A percentile compares a stretch with the other conserved stretches of the same genome.
phyloP scores from a whole-genome alignment of 1,140 invertebrate genomes.

The Argopecten irradians region DNA sequence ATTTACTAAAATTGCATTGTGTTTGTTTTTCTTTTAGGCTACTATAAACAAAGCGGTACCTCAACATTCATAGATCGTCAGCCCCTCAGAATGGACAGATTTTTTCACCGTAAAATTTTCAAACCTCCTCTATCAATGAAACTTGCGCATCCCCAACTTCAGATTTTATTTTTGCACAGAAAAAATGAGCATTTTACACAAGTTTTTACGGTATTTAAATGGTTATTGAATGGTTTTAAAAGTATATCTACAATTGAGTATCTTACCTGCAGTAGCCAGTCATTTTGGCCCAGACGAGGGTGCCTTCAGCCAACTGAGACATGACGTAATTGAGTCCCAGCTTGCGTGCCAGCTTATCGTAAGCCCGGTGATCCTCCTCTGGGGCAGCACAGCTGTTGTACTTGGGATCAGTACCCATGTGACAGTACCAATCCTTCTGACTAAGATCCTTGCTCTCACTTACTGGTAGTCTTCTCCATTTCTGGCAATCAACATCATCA shows the following conservation, averaged over 20 bases:
- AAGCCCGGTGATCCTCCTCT: conserved; percentile 61
- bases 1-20: no score
- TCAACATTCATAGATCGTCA: no score
- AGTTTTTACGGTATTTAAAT: no score
- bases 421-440: conserved; percentile 64
- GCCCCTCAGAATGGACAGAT: no score
- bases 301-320: conserved; percentile 55
- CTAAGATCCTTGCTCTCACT: conserved; percentile 29
- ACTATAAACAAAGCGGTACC: no score
- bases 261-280: conserved; percentile 67
- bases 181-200: no score
- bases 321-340: conserved; percentile 60
- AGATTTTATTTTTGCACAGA: no score
- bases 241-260: neutral
- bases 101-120: no score
- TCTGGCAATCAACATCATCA: conserved; percentile 65
- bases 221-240: no score
- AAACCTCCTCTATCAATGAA: no score
- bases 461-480: conserved; percentile 62
- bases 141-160: no score
- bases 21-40: no score
- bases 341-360: conserved; percentile 62
- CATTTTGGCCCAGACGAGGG: conserved; percentile 68
- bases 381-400: conserved; percentile 50
- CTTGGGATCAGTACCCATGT: conserved; percentile 59